Evolutionary conservation across 2,797 vertebrate genomes (phyloP).

Genomic region (Paratrypauchen microcephalus): DNA sequence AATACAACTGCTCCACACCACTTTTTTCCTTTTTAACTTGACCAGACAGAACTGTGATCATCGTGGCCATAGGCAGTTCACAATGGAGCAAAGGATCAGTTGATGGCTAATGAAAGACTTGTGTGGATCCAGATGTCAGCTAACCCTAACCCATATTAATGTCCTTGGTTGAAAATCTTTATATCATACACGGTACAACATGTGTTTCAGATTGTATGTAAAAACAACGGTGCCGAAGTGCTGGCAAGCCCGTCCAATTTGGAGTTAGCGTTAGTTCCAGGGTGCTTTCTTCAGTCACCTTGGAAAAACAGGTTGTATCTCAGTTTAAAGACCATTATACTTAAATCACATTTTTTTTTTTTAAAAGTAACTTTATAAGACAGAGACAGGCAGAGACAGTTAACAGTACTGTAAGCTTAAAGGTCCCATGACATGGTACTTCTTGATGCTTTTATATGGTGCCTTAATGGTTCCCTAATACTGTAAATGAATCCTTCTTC

Average conservation of each 20-base stretch:
- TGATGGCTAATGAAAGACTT: not conserved
- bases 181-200: not conserved
- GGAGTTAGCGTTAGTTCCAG: not conserved
- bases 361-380: too few species aligned
- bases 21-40: conserved; percentile 49
- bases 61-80: conserved; percentile 23
- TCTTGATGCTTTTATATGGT: too few species aligned
- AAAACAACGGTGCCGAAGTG: not conserved
- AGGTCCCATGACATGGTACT: too few species aligned
- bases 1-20: conserved; percentile 11
- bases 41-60: conserved; percentile 39
- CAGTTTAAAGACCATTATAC: too few species aligned
- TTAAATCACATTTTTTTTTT: too few species aligned
- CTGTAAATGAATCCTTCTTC: too few species aligned
- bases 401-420: too few species aligned
- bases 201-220: not conserved
- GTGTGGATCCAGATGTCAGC: conserved; percentile 1
- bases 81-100: conserved; percentile 1
- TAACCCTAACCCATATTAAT: not conserved
- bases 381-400: too few species aligned
- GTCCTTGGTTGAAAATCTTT: too few species aligned
- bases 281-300: not conserved
- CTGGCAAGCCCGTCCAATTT: not conserved
- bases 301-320: too few species aligned
- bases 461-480: too few species aligned